phyloP scores from a whole-genome alignment of 2,113 vertebrate species.

The Pseudonaja textilis region DNA sequence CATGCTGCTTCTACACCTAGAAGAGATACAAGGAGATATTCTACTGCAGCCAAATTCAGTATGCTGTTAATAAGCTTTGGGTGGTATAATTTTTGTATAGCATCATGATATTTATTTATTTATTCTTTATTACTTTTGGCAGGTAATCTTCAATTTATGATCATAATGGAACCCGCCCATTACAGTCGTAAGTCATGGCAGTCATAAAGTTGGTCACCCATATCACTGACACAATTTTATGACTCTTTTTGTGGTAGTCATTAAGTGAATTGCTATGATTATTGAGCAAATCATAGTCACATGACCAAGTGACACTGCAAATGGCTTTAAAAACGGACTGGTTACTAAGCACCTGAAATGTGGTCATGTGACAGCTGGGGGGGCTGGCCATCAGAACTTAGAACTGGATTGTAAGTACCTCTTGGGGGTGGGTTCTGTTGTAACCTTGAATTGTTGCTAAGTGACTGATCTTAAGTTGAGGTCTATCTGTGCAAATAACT shows the following conservation, averaged over 20 bases:
- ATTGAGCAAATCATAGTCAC: not conserved
- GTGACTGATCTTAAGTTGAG: not conserved
- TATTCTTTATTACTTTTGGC: too few species aligned
- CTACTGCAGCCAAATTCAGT: not conserved
- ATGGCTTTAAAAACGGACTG: not conserved
- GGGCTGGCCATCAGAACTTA: not conserved
- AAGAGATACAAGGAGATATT: not conserved
- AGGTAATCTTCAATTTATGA: not conserved
- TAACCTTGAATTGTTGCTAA: not conserved
- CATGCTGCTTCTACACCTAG: not conserved
- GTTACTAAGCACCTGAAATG: not conserved
- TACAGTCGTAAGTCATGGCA: not conserved
- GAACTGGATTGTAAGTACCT: not conserved
- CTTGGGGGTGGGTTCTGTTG: fast-evolving
- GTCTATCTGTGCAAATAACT: not conserved
- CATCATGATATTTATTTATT: not conserved
- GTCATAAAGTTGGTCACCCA: not conserved
- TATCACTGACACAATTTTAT: not conserved
- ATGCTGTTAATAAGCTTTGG: not conserved
- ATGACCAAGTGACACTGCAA: not conserved
- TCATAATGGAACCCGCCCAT: not conserved
- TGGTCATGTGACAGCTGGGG: not conserved
- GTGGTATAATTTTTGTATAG: not conserved
- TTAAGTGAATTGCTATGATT: not conserved
- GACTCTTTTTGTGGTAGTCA: not conserved